Percentiles rank a stretch among this genome's conserved stretches.
phyloP scores from a whole-genome alignment of 2,888 invertebrate genomes.

The Aspidiotus rigidus region DNA sequence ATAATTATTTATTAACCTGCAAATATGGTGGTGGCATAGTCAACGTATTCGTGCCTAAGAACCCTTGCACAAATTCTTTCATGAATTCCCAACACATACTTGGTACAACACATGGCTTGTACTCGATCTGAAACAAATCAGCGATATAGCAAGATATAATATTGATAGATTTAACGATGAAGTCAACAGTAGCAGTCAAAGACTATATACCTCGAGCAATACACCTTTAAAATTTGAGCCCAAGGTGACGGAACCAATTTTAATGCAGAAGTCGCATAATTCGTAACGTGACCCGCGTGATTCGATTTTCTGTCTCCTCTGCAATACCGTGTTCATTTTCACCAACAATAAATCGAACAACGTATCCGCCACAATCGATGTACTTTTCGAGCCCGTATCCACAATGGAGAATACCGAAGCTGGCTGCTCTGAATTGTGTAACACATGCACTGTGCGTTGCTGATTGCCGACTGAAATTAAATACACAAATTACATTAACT shows the following conservation, averaged over 20 bases:
- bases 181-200: not conserved
- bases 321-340: slow-evolving; percentile 78
- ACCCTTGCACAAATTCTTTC: slow-evolving; percentile 82
- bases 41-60: slow-evolving; percentile 67
- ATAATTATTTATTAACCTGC: slow-evolving; percentile 42
- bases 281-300: slow-evolving; percentile 80
- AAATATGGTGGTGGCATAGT: slow-evolving; percentile 66
- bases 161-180: not conserved
- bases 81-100: slow-evolving; percentile 84
- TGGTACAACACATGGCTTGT: slow-evolving; percentile 79
- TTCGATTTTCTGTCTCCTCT: slow-evolving; percentile 78
- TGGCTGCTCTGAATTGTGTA: slow-evolving; percentile 92
- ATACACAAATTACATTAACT: not conserved
- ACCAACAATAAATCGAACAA: slow-evolving; percentile 83
- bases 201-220: slow-evolving; percentile 64
- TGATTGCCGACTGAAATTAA: slow-evolving; percentile 43
- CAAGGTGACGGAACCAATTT: slow-evolving; percentile 85
- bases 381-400: slow-evolving; percentile 75
- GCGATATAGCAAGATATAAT: not conserved
- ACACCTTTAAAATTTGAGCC: slow-evolving; percentile 89
- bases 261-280: slow-evolving; percentile 85
- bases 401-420: slow-evolving; percentile 86
- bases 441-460: slow-evolving; percentile 76
- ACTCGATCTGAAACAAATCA: slow-evolving; percentile 58
- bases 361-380: slow-evolving; percentile 81